These are phyloP conservation scores for Patella depressa DNA, from an alignment of 2,888 invertebrate species.

Conservation along the genomic window DNA sequence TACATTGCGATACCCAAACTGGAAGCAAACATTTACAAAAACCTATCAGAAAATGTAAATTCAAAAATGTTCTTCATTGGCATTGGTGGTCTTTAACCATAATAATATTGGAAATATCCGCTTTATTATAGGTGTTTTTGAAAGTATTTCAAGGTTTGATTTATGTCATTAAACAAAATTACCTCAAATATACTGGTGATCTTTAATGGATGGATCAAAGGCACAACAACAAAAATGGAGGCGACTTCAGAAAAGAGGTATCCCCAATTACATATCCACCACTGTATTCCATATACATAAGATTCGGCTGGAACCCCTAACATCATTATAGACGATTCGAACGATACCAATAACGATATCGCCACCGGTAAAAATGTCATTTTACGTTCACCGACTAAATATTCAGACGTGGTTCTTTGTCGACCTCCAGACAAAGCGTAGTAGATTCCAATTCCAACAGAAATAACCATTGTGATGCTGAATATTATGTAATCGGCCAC, in stretches of 20 bases:
- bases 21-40: too few species aligned
- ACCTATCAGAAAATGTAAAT: too few species aligned
- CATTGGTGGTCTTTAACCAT: too few species aligned
- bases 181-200: slow-evolving; percentile 60
- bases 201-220: slow-evolving; percentile 48
- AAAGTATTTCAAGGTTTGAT: too few species aligned
- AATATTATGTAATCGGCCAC: slow-evolving; percentile 49
- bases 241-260: slow-evolving; percentile 43
- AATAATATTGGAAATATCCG: too few species aligned
- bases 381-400: slow-evolving; percentile 49
- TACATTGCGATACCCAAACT: too few species aligned
- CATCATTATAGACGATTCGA: slow-evolving; percentile 61
- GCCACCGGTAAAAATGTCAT: slow-evolving; percentile 53
- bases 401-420: slow-evolving; percentile 45
- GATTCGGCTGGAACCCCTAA: slow-evolving; percentile 56
- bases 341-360: slow-evolving; percentile 55
- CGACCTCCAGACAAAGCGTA: slow-evolving; percentile 34
- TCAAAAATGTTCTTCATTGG: too few species aligned
- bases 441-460: slow-evolving; percentile 52
- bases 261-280: slow-evolving; percentile 40
- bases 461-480: slow-evolving; percentile 43
- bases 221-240: slow-evolving; percentile 45
- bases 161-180: background rate
- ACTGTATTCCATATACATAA: slow-evolving; percentile 53
- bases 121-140: too few species aligned